Base-by-base conservation (phyloP, 2,888 invertebrate species). In the Silvanus unidentatus region DNA sequence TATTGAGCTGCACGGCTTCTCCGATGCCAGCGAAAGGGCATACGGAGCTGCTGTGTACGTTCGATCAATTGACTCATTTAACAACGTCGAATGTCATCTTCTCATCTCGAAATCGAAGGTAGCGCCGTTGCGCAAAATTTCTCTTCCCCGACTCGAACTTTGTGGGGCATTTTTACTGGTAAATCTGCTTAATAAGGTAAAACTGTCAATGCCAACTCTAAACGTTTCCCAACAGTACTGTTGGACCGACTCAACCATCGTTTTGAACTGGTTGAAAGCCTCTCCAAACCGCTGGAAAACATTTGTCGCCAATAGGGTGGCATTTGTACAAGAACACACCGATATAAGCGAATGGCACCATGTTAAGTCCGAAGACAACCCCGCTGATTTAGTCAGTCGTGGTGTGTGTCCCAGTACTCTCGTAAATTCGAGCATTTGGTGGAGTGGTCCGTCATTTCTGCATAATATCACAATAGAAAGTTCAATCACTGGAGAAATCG, bases 71-170 rank as follows among this genome's bases (percentile, higher is more conserved):
- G 45, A 50, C 38, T 6, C 13, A 2, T 29, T 48, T 12, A 28
- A 16, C 2, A 40, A 29, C 2, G 27, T 45, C 11, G 16, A 40
- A 12, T 28, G 16, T 40, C 29, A 38, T 36, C 16, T 64, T 22
- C 16, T 63, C 6, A 54, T 52, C 27, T 45, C 64, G 2, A 63
- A 65, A 45, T 54, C 57, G 1, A 44, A 57, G 6, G 57, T 64
- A 9, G 58, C 63, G 5, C 58, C 61, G 9, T 12, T 61, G 9
- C 60, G 61, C 41, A 42, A 27, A 4, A 42, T 50, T 2, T 48
- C 57, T 1, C 32, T 57, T 8, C 59, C 61, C 2, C 42, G 59
- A 39, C 42, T 60, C 5, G 60, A 63, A 47, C 45, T 61, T 13
- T 59, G 52, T 30, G 60, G 46, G 2, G 59, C 58, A 1, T 12